Evolutionary conservation across 2,113 vertebrate species (phyloP).

Genomic region (Gallinago jamesoni): DNA sequence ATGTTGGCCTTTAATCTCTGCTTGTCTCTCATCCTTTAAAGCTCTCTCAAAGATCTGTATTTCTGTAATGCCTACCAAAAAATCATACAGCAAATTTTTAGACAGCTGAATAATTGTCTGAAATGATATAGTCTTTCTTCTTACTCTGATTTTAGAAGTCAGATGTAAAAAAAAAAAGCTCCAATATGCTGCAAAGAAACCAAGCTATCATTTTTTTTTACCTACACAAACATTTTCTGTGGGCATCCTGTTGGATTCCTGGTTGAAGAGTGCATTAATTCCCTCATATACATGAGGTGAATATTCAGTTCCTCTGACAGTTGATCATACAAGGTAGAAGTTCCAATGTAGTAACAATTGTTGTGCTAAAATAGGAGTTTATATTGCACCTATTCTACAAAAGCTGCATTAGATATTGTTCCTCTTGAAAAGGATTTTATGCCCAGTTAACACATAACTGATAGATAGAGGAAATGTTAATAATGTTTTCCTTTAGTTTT

Average conservation of each 20-base stretch:
- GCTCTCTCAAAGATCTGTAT: background rate
- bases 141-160: background rate
- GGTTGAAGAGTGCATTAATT: background rate
- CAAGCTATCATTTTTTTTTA: background rate
- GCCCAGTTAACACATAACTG: background rate
- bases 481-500: background rate
- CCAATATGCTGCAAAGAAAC: background rate
- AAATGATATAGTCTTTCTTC: background rate
- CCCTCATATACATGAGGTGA: background rate
- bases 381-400: background rate
- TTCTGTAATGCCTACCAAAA: background rate
- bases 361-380: background rate
- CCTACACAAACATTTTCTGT: background rate
- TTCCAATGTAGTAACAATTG: background rate
- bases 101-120: background rate
- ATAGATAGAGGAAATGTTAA: background rate
- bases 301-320: background rate
- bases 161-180: background rate
- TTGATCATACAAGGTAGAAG: background rate
- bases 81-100: background rate
- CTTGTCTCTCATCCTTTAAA: background rate
- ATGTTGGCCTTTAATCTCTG: background rate
- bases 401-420: background rate
- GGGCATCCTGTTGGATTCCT: background rate
- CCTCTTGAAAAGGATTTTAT: background rate